Evolutionary conservation across 1,140 invertebrate species (phyloP), one percentile per base, ranked within the genome.

Genomic region (Sweltsa coloradensis): DNA sequence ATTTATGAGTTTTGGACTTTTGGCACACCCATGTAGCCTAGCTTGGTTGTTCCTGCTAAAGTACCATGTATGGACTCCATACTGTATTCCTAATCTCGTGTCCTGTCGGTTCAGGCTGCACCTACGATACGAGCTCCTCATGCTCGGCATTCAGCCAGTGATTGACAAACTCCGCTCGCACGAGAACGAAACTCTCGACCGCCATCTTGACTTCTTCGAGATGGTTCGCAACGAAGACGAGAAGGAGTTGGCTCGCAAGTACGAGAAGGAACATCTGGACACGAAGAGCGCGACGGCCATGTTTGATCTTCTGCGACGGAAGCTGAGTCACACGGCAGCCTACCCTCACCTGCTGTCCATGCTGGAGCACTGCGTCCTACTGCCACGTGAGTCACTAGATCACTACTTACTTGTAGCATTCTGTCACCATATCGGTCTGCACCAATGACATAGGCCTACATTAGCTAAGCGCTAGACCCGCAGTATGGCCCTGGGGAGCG

Each of bases 201-300:
- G 77, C 58, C 81, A 84, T 69, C 67, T 83, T 45, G 94, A 97
- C 63, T 95, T 97, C 64, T 99, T 98, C 69, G 95, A 98, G 66
- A 96, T 97, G 89, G 89, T 97, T 16, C 76, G 94, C 44, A 87
- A 84, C 58, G 94, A 97, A 68, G 95, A 99, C 64, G 94, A 98
- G 64, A 88, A 89, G 55, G 91, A 97, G 66, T 66, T 97, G 34
- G 85, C 89, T 0, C 76, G 89, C 42, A 83, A 89, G 58, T 96
- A 90, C 68, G 87, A 94, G 56, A 63, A 69, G 60, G 84, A 89
- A 51, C 91, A 96, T 63, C 81, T 98, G 31, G 92, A 98, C 64
- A 94, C 88, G 1, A 96, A 95, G 66, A 95, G 89, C 66, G 88
- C 91, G 0, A 80, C 81, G 0, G 74, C 78, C 14, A 97, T 98